Conservation (phyloP, 2,797 vertebrate species). For the Fistularia tabacaria region DNA sequence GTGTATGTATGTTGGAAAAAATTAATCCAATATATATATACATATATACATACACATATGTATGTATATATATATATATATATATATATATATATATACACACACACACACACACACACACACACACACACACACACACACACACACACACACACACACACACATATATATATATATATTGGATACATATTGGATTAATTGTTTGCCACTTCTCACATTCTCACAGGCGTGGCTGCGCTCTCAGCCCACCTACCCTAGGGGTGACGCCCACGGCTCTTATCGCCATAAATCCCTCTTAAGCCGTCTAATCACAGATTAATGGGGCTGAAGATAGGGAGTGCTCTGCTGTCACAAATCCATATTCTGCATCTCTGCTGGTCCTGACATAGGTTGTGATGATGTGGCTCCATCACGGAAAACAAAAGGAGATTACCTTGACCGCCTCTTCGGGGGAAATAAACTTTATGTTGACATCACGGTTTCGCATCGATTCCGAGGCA, state of each 20-base stretch:
- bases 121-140: too few relatives aligned
- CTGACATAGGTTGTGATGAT: conserved; percentile 40
- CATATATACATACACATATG: too few relatives aligned
- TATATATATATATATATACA: too few relatives aligned
- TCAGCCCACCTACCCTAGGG: conserved; percentile 35
- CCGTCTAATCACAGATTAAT: conserved; percentile 78
- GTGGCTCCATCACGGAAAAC: conserved; percentile 11
- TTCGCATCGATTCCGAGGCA: background rate
- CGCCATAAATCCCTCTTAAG: conserved; percentile 75
- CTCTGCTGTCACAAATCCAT: conserved; percentile 60
- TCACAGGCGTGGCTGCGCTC: conserved; percentile 43
- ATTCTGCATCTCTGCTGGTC: conserved; percentile 57
- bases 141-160: too few relatives aligned
- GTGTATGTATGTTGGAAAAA: too few relatives aligned
- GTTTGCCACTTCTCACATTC: background rate
- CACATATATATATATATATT: too few relatives aligned
- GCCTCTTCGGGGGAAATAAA: conserved; percentile 36
- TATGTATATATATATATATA: too few relatives aligned
- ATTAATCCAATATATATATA: too few relatives aligned
- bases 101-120: too few relatives aligned
- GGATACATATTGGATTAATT: too few relatives aligned
- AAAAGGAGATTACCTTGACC: conserved; percentile 46
- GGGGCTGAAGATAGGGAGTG: conserved; percentile 64
- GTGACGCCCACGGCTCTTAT: conserved; percentile 72
- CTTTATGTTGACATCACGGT: conserved; percentile 16